Evolutionary conservation across 2,797 vertebrate species (phyloP).

Genomic region (Harpagifer antarcticus): DNA sequence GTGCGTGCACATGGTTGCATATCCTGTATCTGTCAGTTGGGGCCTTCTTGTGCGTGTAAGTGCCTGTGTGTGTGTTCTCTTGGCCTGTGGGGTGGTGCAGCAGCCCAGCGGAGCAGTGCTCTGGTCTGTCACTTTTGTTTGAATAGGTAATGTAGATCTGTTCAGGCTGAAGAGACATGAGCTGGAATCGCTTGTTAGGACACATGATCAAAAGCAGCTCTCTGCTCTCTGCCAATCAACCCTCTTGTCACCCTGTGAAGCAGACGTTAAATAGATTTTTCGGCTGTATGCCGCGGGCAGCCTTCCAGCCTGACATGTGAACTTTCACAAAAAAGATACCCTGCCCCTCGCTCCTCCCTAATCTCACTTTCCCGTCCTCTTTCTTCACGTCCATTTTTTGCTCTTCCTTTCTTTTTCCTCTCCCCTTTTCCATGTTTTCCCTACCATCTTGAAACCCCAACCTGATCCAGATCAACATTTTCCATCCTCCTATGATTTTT

Average conservation of each 20-base stretch:
- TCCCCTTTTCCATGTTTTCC: neutral
- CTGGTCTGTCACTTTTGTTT: slow-evolving; percentile 97
- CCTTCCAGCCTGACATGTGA: slow-evolving; percentile 94
- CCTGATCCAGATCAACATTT: slow-evolving; percentile 48
- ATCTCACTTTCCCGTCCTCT: slow-evolving; percentile 82
- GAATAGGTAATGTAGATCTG: slow-evolving; percentile 96
- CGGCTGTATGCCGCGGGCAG: slow-evolving; percentile 87
- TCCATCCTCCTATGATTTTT: slow-evolving; percentile 53
- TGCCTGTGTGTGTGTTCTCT: slow-evolving; percentile 59
- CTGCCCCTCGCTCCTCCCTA: slow-evolving; percentile 83
- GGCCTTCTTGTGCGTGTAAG: neutral
- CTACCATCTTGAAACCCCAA: slow-evolving; percentile 22
- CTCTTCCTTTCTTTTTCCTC: slow-evolving; percentile 66
- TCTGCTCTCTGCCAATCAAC: slow-evolving; percentile 97
- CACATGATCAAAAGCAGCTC: slow-evolving; percentile 97
- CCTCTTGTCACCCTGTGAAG: slow-evolving; percentile 94
- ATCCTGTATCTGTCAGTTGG: no score
- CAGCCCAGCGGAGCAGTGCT: slow-evolving; percentile 90
- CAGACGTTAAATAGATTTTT: slow-evolving; percentile 96
- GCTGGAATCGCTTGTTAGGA: slow-evolving; percentile 99
- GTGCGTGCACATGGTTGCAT: neutral
- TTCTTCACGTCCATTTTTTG: slow-evolving; percentile 79
- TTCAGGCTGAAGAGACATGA: slow-evolving; percentile 94
- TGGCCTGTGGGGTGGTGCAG: slow-evolving; percentile 87
- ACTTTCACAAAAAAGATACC: slow-evolving; percentile 89